Base-by-base conservation (phyloP, 2,113 vertebrate genomes). In the Crotalus tigris region DNA sequence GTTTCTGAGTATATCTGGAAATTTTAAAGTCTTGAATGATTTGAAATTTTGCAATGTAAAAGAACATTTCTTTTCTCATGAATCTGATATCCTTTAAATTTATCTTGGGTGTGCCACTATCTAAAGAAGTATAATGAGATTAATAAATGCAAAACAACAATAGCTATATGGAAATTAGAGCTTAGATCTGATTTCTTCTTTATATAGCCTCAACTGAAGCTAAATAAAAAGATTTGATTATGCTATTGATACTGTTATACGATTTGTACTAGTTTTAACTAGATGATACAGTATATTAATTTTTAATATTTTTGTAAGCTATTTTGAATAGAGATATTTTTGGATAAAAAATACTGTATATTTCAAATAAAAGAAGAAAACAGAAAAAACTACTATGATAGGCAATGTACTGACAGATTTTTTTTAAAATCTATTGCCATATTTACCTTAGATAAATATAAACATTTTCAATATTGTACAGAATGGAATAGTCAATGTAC, bases 291-390 rank as follows among this genome's bases (percentile, higher is more conserved):
- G 81, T 46, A 17, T 86, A 64, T 55, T 91, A 51, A 93, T 93
- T 93, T 94, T 94, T 85, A 93, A 24, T 87, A 26, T 13, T 51
- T 94, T 93, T 93, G 90, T 69, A 90, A 8, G 57, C 92, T 93
- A 91, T 64, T 92, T 58, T 51, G 88, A 93, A 93, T 0, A 0
- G 93, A 92, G 85, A 55, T 94, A 75, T 95, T 96, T 94, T 93
- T 26, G 44, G 33, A 89, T 55, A 15, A 95, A 87, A 33, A 33
- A 87, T 13, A 86, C 26, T 39, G 69, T 75, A 39, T 75, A 75
- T 75, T 75, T 75, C 29, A 75, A 75, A 75, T 75, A 33, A 75
- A 75, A 33, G 29, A 33, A 69, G 3, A 15, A 69, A n/a, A 69
- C 29, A 69, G 12, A 29, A 86, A 23, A 85, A 85, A 85, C 44